These are phyloP conservation scores for Andricus grossulariae DNA, from an alignment of 1,140 invertebrate genomes.

Conservation along the genomic window DNA sequence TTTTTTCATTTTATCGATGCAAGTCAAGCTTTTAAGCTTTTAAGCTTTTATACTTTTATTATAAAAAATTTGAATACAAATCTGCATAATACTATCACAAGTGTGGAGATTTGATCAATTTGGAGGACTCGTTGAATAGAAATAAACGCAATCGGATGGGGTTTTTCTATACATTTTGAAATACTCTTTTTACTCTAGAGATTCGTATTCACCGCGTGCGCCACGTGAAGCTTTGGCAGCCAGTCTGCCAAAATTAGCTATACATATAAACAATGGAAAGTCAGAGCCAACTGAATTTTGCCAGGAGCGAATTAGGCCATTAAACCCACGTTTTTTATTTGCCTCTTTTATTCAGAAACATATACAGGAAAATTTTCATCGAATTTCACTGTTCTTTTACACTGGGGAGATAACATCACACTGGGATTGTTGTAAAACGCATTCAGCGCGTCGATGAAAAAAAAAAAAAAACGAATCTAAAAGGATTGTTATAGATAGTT, in stretches of 20 bases:
- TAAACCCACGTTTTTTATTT: neutral
- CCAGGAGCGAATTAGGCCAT: constrained; percentile 1
- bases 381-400: neutral
- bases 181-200: constrained; percentile 5
- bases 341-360: neutral
- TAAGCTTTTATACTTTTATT: no score
- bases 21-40: no score
- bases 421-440: neutral
- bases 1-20: no score
- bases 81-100: no score
- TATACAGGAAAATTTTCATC: neutral
- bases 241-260: constrained; percentile 18
- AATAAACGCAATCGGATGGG: neutral
- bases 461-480: neutral
- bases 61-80: no score
- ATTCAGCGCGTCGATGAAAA: neutral
- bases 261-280: constrained; percentile 26
- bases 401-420: neutral
- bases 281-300: constrained; percentile 16
- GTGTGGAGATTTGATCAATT: no score
- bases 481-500: no score
- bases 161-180: constrained; percentile 15
- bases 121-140: neutral
- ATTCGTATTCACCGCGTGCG: neutral
- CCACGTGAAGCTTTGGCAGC: neutral